Percentiles rank a stretch among this genome's conserved stretches.
phyloP scores from a whole-genome alignment of 2,888 invertebrate species.

The Druceiella hillmani region DNA sequence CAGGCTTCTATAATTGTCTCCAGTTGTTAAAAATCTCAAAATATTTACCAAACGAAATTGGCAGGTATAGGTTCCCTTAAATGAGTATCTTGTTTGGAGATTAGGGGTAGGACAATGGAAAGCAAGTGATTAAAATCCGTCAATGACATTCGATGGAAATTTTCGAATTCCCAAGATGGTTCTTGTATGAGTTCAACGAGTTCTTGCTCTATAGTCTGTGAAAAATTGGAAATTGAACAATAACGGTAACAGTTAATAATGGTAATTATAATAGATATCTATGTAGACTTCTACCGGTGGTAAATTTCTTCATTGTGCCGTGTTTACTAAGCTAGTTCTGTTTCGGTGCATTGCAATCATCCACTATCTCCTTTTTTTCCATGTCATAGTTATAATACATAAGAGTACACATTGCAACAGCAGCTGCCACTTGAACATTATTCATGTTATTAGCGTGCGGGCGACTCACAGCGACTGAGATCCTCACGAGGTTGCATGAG shows the following conservation, averaged over 20 bases:
- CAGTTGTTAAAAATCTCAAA: too few species aligned
- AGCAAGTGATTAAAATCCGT: slow-evolving; percentile 13
- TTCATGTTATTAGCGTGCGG: too few species aligned
- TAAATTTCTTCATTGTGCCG: slow-evolving; percentile 5
- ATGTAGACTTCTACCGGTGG: too few species aligned
- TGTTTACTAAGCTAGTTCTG: slow-evolving; percentile 4
- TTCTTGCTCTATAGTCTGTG: slow-evolving; percentile 9
- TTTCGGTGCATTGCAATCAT: slow-evolving; percentile 7
- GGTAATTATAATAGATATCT: too few species aligned
- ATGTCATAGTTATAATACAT: slow-evolving; percentile 7
- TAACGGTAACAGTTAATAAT: too few species aligned
- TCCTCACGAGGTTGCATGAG: too few species aligned
- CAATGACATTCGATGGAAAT: slow-evolving; percentile 13
- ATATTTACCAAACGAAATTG: background rate
- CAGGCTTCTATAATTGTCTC: too few species aligned
- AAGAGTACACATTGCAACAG: too few species aligned
- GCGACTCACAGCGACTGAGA: too few species aligned
- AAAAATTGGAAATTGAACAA: too few species aligned
- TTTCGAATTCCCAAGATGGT: slow-evolving; percentile 11
- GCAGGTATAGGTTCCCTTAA: slow-evolving; percentile 11
- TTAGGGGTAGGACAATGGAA: slow-evolving; percentile 6
- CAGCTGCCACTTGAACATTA: too few species aligned
- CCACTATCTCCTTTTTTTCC: slow-evolving; percentile 10
- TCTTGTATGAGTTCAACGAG: slow-evolving; percentile 10
- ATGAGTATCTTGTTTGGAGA: slow-evolving; percentile 12